Evolutionary conservation across 2,888 invertebrate genomes (phyloP).

Genomic region (Caenorhabditis panamensis): DNA sequence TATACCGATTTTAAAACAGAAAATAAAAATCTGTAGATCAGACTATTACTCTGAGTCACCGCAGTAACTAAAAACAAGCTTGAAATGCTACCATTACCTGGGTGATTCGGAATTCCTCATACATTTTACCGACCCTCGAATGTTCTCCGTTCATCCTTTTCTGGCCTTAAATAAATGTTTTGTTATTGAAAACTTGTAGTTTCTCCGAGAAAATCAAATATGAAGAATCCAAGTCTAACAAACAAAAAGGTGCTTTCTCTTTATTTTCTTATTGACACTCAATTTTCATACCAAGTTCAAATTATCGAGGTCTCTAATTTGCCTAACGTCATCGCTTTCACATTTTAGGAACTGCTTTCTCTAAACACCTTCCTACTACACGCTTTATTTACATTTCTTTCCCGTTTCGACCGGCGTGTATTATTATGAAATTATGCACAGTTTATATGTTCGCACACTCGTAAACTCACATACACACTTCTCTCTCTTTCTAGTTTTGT

Average conservation of each 20-base stretch:
- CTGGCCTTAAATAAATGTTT: conserved; percentile 30
- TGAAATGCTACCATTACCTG: too few species aligned
- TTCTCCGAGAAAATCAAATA: conserved; percentile 52
- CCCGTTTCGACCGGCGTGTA: conserved; percentile 27
- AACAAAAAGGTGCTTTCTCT: conserved; percentile 42
- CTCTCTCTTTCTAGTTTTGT: too few species aligned
- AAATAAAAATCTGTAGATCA: too few species aligned
- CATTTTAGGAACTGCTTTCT: conserved; percentile 32
- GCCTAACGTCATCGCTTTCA: background rate
- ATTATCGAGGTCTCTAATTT: too few species aligned
- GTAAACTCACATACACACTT: background rate
- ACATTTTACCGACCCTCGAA: conserved; percentile 54
- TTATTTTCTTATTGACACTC: conserved; percentile 8
- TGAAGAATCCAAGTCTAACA: conserved; percentile 30
- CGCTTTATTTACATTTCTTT: conserved; percentile 52
- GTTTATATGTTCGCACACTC: background rate
- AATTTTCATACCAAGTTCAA: too few species aligned
- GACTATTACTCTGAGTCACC: too few species aligned
- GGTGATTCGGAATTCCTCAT: conserved; percentile 58
- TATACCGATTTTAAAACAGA: too few species aligned
- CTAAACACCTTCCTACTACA: conserved; percentile 45
- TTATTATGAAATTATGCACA: conserved; percentile 47
- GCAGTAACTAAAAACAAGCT: too few species aligned
- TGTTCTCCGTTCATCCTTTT: conserved; percentile 22
- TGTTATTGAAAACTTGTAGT: conserved; percentile 9